phyloP scores from a whole-genome alignment of 2,888 invertebrate species.

The Epistrophella euchroma region DNA sequence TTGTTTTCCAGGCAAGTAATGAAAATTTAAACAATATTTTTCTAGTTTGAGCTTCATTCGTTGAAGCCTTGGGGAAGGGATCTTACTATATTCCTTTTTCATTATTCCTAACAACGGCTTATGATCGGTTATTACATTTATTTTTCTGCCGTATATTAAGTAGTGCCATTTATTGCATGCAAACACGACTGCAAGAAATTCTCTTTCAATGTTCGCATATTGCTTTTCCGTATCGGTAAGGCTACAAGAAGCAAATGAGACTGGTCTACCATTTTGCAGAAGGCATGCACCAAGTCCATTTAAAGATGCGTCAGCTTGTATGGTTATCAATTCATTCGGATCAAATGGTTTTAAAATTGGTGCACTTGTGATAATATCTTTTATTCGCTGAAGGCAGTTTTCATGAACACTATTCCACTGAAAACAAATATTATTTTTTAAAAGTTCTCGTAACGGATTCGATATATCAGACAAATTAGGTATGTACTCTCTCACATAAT shows the following conservation, averaged over 20 bases:
- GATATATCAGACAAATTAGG: not conserved
- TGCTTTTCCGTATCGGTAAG: not conserved
- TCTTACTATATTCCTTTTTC: not conserved
- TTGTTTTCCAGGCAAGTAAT: too few species aligned
- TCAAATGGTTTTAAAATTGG: slow-evolving; percentile 8
- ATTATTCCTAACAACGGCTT: not conserved
- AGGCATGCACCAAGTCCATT: slow-evolving; percentile 34
- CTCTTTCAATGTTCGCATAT: too few species aligned
- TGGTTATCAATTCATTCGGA: not conserved
- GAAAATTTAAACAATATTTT: too few species aligned
- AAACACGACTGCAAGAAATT: too few species aligned
- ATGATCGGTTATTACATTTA: slow-evolving; percentile 16
- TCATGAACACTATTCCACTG: not conserved
- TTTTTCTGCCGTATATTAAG: too few species aligned
- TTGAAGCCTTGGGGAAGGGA: not conserved
- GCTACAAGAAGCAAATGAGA: slow-evolving; percentile 11
- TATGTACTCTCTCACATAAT: too few species aligned
- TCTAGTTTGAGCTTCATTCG: too few species aligned
- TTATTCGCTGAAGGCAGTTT: not conserved
- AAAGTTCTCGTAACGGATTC: not conserved
- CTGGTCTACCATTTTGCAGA: slow-evolving; percentile 42
- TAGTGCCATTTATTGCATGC: too few species aligned
- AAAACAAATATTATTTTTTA: not conserved
- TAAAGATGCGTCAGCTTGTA: slow-evolving; percentile 41
- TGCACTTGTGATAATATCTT: not conserved